A percentile compares a stretch with the other conserved stretches of the same genome.
Evolutionary conservation across 2,113 vertebrate species (phyloP).

Genomic region (Caretta caretta): DNA sequence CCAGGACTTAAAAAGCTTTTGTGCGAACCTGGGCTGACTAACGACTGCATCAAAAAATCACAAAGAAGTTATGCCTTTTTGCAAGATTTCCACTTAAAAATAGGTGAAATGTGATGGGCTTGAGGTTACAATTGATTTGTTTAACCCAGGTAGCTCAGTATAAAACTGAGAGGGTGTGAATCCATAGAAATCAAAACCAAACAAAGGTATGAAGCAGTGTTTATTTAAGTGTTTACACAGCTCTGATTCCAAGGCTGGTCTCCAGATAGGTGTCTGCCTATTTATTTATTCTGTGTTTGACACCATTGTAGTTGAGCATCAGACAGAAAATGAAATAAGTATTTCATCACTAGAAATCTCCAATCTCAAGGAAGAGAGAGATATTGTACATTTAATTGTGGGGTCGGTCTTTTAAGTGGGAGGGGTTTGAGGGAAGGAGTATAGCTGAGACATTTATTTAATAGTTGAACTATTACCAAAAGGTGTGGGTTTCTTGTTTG

Average conservation of each 20-base stretch:
- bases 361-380: background rate
- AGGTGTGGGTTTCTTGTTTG: background rate
- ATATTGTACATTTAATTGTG: background rate
- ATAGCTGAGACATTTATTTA: background rate
- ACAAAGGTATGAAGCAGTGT: background rate
- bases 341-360: background rate
- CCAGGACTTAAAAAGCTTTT: background rate
- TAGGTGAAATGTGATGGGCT: background rate
- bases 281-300: background rate
- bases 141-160: background rate
- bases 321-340: background rate
- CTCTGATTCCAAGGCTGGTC: background rate
- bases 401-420: background rate
- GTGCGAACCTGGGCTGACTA: background rate
- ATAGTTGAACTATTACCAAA: background rate
- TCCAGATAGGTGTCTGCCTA: background rate
- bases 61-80: background rate
- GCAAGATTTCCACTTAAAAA: background rate
- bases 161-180: background rate
- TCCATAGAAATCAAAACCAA: background rate
- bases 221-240: background rate
- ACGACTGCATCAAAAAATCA: background rate
- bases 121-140: background rate
- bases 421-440: background rate
- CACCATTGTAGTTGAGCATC: background rate